Evolutionary conservation across 2,888 invertebrate species (phyloP).

Genomic region (Pedicia rivosa): DNA sequence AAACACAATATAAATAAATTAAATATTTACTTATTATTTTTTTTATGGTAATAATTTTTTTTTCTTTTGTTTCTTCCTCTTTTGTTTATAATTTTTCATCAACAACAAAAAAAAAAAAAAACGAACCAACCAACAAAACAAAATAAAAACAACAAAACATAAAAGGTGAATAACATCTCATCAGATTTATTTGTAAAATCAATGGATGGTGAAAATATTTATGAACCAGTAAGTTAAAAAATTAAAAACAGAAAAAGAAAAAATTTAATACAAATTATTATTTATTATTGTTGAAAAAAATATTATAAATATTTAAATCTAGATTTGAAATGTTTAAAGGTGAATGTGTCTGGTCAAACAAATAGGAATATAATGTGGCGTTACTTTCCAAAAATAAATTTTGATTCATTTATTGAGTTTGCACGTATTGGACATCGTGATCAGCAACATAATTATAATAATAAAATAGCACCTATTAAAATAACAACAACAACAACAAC

Average conservation of each 20-base stretch:
- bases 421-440: conserved; percentile 9
- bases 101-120: no score
- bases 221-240: conserved; percentile 19
- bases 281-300: background rate
- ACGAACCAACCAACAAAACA: no score
- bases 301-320: background rate
- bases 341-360: conserved; percentile 8
- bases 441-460: no score
- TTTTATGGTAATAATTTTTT: no score
- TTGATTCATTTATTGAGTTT: conserved; percentile 18
- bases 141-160: no score
- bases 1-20: no score
- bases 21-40: no score
- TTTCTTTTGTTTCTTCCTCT: no score
- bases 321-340: background rate
- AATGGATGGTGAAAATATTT: conserved; percentile 20
- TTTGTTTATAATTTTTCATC: no score
- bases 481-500: conserved; percentile 1
- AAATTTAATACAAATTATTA: no score
- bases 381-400: conserved; percentile 19
- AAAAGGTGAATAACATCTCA: conserved; percentile 16
- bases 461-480: no score
- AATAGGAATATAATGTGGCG: conserved; percentile 16
- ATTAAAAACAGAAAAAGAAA: no score
- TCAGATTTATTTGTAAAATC: conserved; percentile 10